Evolutionary conservation across 2,797 vertebrate species (phyloP), one percentile per base, ranked within the genome.

Genomic region (Microhierax caerulescens): DNA sequence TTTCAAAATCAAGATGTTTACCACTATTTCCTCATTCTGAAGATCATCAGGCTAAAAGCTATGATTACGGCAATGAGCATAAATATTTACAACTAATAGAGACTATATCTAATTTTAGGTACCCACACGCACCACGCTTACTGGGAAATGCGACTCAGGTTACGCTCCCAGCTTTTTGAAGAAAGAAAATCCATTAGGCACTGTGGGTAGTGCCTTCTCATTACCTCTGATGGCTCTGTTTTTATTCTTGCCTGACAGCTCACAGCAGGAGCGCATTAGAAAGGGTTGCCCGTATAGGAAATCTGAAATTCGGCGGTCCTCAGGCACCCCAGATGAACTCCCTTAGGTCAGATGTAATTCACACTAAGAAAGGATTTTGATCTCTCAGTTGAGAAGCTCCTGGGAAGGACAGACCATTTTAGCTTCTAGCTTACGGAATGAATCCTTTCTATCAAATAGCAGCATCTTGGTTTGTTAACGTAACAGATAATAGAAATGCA

Each of bases 51-150:
- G 54, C 37, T 89, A 72, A 87, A 80, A 80, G 60, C 20, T 59
- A 37, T 19, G 48, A 82, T 91, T 91, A 74, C 45, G 34, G 81
- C 39, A 92, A 67, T 69, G 88, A 41, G 48, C 24, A 75, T 43
- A 95, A 96, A 95, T 96, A 93, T 92, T 93, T 92, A 89, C 67
- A 67, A 9, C 41, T 39, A 86, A 74, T 32, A 80, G 45, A 83
- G 30, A 18, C 15, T 63, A 24, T 36, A 36, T 69, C 47, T 94
- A 86, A 88, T 90, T 94, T 95, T 91, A 95, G 79, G 28, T 59
- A 54, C 45, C 51, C 54, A 65, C 73, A 93, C 67, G 51, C 90
- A 87, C 36, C 34, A 57, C 0, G 0, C 16, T 79, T 48, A 68
- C 57, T 85, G 86, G 80, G 80, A 88, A 91, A 91, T 48, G 47